A percentile compares a stretch with the other conserved stretches of the same genome.
Conservation (phyloP, 35 echinoderm and acorn worm genomes). For the Heliocidaris erythrogramma region DNA sequence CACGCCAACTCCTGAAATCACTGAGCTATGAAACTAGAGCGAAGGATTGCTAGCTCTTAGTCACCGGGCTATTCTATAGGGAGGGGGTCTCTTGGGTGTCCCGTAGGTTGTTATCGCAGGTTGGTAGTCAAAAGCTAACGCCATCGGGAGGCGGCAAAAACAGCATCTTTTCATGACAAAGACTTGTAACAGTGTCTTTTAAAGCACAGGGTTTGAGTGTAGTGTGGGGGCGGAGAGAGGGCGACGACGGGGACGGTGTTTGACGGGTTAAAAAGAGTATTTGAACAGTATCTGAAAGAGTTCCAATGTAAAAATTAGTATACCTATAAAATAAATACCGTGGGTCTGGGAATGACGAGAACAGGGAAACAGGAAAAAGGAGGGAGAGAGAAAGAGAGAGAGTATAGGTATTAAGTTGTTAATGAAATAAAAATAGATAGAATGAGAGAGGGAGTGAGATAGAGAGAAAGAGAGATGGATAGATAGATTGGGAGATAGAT, state of each 20-base stretch:
- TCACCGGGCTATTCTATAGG: neutral
- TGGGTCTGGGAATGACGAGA: neutral
- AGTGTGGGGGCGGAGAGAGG: no score
- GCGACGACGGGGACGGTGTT: no score
- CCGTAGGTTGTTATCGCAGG: slow-evolving; percentile 20
- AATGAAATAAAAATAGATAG: neutral
- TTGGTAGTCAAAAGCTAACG: neutral
- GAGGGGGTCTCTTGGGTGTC: neutral
- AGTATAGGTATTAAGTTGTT: neutral
- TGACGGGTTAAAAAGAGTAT: no score
- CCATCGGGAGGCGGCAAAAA: neutral
- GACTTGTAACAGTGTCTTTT: neutral
- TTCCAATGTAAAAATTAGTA: no score
- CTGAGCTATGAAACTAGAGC: neutral
- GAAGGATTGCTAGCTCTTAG: slow-evolving; percentile 18
- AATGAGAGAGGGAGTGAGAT: neutral
- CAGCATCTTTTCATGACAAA: neutral
- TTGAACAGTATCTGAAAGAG: no score
- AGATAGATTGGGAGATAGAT: neutral
- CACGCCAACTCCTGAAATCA: no score
- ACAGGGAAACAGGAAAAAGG: neutral
- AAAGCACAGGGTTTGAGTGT: neutral
- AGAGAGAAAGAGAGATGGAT: neutral
- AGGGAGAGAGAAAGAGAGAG: neutral
- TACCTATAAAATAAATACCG: no score